Percentiles rank a stretch among this genome's conserved stretches.
Conservation (phyloP, 92 coral and sea anemone genomes). For the Epizoanthus scotinus region DNA sequence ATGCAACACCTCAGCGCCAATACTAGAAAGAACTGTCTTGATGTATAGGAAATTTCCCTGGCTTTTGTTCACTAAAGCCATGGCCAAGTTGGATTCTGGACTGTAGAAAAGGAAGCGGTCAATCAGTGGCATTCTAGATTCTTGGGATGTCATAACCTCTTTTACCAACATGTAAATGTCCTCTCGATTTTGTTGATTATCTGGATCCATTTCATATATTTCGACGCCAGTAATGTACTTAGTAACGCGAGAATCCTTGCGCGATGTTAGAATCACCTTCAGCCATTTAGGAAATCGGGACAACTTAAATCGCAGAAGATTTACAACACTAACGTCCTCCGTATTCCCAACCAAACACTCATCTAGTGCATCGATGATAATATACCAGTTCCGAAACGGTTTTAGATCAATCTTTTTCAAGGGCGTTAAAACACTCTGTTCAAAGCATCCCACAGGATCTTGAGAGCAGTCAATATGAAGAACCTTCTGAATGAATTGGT, state of each 20-base stretch:
- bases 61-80: not conserved
- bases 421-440: conserved; percentile 73
- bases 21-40: not conserved
- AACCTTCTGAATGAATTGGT: conserved; percentile 46
- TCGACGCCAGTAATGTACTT: conserved; percentile 38
- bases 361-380: conserved; percentile 82
- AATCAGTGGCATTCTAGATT: not conserved
- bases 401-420: conserved; percentile 45
- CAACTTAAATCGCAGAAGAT: conserved; percentile 57
- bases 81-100: not conserved
- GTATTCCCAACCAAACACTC: conserved; percentile 55
- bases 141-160: not conserved
- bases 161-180: conserved; percentile 9
- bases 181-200: conserved; percentile 55
- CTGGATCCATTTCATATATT: conserved; percentile 48
- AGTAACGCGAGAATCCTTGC: conserved; percentile 51
- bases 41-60: conserved; percentile 51
- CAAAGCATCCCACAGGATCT: conserved; percentile 77
- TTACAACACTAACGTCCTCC: conserved; percentile 35
- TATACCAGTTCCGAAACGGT: conserved; percentile 46
- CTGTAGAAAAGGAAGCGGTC: not conserved
- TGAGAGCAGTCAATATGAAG: conserved; percentile 64
- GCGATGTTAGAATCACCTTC: conserved; percentile 73
- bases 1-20: not conserved
- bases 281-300: conserved; percentile 75